Conservation (phyloP, 2,797 vertebrate genomes). For the Typhlichthys eigenmanni region DNA sequence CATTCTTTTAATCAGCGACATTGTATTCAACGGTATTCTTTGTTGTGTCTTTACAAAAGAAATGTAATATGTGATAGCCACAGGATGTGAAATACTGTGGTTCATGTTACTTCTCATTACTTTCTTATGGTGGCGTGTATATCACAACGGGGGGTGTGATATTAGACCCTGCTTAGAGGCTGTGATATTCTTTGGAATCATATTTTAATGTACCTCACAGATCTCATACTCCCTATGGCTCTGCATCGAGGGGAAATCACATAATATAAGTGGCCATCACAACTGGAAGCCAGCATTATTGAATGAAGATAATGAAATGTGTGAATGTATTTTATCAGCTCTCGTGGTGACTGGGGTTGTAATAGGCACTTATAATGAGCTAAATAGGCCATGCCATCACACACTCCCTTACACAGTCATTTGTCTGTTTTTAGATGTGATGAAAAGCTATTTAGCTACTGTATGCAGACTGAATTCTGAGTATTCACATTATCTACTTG, state of each 20-base stretch:
- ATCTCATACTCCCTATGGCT: conserved; percentile 33
- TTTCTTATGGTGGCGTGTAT: conserved; percentile 32
- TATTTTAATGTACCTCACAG: conserved; percentile 47
- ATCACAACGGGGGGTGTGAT: conserved; percentile 54
- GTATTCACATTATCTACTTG: background rate
- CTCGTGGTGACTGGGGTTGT: conserved; percentile 13
- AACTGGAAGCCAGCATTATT: conserved; percentile 39
- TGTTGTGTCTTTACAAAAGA: conserved; percentile 37
- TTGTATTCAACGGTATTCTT: conserved; percentile 35
- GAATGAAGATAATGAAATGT: conserved; percentile 34
- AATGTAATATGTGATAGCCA: conserved; percentile 53
- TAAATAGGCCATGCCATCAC: background rate
- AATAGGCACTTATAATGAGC: conserved; percentile 13
- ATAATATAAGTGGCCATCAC: conserved; percentile 31
- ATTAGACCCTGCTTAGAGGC: conserved; percentile 37
- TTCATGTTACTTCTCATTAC: conserved; percentile 38
- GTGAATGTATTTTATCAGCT: conserved; percentile 34
- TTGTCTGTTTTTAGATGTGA: conserved; percentile 10
- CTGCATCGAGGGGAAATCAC: conserved; percentile 28
- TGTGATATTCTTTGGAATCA: conserved; percentile 46
- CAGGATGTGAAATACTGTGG: conserved; percentile 42
- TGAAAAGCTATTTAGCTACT: background rate
- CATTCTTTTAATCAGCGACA: conserved; percentile 33
- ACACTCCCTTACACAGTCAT: background rate
- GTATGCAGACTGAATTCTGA: background rate